Evolutionary conservation across 35 echinoderm and acorn worm species (phyloP), one percentile per base, ranked within the genome.

Genomic region (Patiria miniata): DNA sequence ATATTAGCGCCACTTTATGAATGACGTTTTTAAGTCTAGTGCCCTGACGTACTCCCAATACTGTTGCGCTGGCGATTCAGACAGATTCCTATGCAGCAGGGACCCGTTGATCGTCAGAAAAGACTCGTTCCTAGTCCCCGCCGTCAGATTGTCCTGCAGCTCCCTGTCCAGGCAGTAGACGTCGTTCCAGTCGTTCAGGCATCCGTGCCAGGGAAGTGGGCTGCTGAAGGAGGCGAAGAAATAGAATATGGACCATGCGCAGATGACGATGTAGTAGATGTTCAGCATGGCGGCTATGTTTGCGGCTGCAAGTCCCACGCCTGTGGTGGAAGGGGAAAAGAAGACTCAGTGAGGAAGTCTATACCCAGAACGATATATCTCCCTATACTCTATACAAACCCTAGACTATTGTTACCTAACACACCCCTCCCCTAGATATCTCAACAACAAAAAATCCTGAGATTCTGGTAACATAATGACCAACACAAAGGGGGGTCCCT

Each of bases 261-360:
- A 87, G 68, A 95, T 92, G 33, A 95, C 81, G 90, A 95, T 95
- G 90, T 95, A 95, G 51, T 95, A 95, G 26, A 79, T 92, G 50
- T 85, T 87, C 37, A 95, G 80, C 40, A 95, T 92, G 40, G 76
- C 50, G 34, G 93, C 88, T 18, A 95, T 89, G 2, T 90, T 95
- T 0, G 89, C 85, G 18, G 90, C 89, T 44, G 80, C 53, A 39
- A 93, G 89, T 5, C 93, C 93, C 1, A 95, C 81, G 16, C 93
- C 93, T 95, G 78, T 21, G 23, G 15, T 8, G 60, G 21, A 68
- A 28, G 26, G 29, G 14, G 42, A 47, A 47, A 47, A 6, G 42
- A 47, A 47, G 12, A 47, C 12, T 47, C 42, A 6, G 42, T n/a
- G n/a, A n/a, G n/a, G n/a, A n/a, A n/a, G n/a, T n/a, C n/a, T n/a